Evolutionary conservation across 2,888 invertebrate species (phyloP).

Genomic region (Ametastegia equiseti): DNA sequence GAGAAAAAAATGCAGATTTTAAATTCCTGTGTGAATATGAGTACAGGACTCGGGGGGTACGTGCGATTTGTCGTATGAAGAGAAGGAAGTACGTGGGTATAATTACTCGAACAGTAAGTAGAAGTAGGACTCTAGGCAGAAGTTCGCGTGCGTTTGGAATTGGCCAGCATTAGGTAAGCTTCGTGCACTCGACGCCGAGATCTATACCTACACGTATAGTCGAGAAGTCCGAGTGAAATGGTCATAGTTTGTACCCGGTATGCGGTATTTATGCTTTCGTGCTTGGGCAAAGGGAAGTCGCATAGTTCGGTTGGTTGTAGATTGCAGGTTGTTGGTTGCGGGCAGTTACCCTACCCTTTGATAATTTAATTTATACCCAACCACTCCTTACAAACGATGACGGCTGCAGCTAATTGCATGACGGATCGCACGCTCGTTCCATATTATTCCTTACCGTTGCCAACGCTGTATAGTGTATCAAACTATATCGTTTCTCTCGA

Average conservation of each 20-base stretch:
- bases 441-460: not conserved
- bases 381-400: conserved; percentile 52
- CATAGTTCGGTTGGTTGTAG: conserved; percentile 52
- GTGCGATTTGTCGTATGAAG: conserved; percentile 11
- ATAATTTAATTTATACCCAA: conserved; percentile 64
- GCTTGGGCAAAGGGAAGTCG: conserved; percentile 59
- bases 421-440: conserved; percentile 59
- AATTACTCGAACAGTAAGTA: conserved; percentile 20
- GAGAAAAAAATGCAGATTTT: not conserved
- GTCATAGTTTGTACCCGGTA: conserved; percentile 48
- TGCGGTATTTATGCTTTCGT: conserved; percentile 62
- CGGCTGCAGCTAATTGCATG: conserved; percentile 64
- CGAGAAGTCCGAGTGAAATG: conserved; percentile 41
- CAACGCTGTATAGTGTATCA: not conserved
- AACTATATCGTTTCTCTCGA: not conserved
- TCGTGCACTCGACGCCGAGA: conserved; percentile 50
- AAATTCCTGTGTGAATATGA: not conserved
- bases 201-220: conserved; percentile 2
- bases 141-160: conserved; percentile 61
- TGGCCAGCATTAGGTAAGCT: conserved; percentile 56
- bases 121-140: conserved; percentile 18
- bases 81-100: conserved; percentile 11
- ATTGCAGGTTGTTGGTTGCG: conserved; percentile 45
- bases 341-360: conserved; percentile 55
- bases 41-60: not conserved